Evolutionary conservation across 2,113 vertebrate genomes (phyloP).

Genomic region (Arothron firmamentum): DNA sequence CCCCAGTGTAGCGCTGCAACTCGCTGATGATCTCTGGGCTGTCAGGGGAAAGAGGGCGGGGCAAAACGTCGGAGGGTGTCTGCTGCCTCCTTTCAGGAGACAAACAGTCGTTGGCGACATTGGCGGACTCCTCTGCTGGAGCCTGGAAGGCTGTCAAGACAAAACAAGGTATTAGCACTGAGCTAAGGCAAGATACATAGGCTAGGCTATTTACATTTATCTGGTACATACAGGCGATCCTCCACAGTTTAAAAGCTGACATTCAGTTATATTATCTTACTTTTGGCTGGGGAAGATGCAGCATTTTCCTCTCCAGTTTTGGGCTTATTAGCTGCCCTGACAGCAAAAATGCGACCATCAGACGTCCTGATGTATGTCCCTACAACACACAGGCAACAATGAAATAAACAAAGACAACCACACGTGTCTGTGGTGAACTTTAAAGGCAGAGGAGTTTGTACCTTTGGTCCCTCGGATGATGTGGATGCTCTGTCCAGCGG

Average conservation of each 20-base stretch:
- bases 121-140: slow-evolving; percentile 45
- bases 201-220: too few species aligned
- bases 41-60: slow-evolving; percentile 86
- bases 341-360: slow-evolving; percentile 93
- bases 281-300: slow-evolving; percentile 77
- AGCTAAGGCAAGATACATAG: too few species aligned
- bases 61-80: slow-evolving; percentile 69
- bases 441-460: slow-evolving; percentile 28
- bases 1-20: slow-evolving; percentile 82
- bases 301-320: slow-evolving; percentile 78
- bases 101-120: slow-evolving; percentile 77
- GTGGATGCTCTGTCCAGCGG: slow-evolving; percentile 91
- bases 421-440: not conserved
- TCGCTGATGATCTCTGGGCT: slow-evolving; percentile 89
- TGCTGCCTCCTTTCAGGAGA: slow-evolving; percentile 75
- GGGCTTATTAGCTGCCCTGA: slow-evolving; percentile 87
- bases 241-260: too few species aligned
- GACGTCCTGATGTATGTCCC: slow-evolving; percentile 94
- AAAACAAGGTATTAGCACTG: not conserved
- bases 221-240: too few species aligned
- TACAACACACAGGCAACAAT: slow-evolving; percentile 45
- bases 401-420: not conserved
- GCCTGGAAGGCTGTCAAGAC: slow-evolving; percentile 76
- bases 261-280: slow-evolving; percentile 54
- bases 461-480: slow-evolving; percentile 95